Base-by-base conservation (phyloP, 2,888 invertebrate species). In the Mactromeris polynyma region DNA sequence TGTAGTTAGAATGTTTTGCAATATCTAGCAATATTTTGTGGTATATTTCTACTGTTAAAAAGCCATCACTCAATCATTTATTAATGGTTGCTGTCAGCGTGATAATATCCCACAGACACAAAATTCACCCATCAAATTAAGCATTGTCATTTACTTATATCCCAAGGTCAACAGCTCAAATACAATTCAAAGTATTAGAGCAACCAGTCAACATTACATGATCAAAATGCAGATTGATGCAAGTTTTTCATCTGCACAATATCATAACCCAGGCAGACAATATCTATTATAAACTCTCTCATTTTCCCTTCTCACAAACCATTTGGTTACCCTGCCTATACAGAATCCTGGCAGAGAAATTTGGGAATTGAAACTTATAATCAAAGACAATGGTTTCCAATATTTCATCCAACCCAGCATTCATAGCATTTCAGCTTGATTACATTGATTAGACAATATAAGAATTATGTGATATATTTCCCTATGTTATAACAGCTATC, bases 361-460 rank as follows among this genome's bases (percentile, higher is more conserved):
- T 73, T 33, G 33, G 73, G 31, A 36, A 73, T 19, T 36, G 73
- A 73, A 36, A 73, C 36, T 73, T 73, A 73, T 36, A 73, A 73
- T 73, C 73, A 73, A 73, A 73, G 73, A 73, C 31, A 33, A 73
- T 73, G 11, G 73, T 73, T 73, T 33, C 73, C 73, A 73, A 73
- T 73, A 73, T 73, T 73, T 73, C 73, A 73, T 14, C 73, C 31
- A 36, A 40, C 21, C n/a, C 14, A 82, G 40, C 40, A 40, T 82
- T 64, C 82, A 64, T 9, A 40, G 82, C 58, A 64, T 21, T 38
- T 40, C 26, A 14, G 19, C 82, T 73, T 38, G 33, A 82, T 82
- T 82, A 82, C 38, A 82, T 82, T 82, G 58, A 82, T 82, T 82
- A 82, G 54, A 36, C 58, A 38, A 64, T 54, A 54, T 54, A 26